A percentile compares a stretch with the other conserved stretches of the same genome.
phyloP scores from a whole-genome alignment of 2,797 vertebrate genomes.

The Emys orbicularis region DNA sequence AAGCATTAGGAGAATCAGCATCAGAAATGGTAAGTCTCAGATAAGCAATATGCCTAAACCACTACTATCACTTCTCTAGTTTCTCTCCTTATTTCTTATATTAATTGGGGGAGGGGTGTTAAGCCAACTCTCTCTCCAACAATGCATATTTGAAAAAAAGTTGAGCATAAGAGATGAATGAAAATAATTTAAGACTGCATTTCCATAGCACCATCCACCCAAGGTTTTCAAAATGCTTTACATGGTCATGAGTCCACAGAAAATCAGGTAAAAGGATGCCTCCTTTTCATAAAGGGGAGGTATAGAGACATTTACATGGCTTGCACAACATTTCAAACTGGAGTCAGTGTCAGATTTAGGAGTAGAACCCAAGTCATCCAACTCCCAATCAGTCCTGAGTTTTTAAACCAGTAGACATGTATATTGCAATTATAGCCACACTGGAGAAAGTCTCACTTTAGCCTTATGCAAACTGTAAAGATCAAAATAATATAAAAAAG shows the following conservation, averaged over 20 bases:
- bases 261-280: not conserved
- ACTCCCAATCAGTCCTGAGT: not conserved
- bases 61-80: not conserved
- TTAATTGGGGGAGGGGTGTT: not conserved
- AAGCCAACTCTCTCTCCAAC: not conserved
- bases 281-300: not conserved
- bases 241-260: too few relatives aligned
- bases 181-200: not conserved
- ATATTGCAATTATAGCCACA: not conserved
- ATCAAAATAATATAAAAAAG: not conserved
- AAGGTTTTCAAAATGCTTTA: too few relatives aligned
- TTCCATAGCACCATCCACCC: too few relatives aligned
- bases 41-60: not conserved
- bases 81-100: not conserved
- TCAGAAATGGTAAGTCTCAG: not conserved
- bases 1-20: fast-evolving
- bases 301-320: not conserved
- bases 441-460: not conserved
- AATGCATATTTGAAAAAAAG: not conserved
- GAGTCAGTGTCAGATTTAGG: not conserved
- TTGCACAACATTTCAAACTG: not conserved
- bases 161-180: not conserved
- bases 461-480: not conserved
- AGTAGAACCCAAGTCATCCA: not conserved
- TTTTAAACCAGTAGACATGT: not conserved